phyloP scores from a whole-genome alignment of 2,888 invertebrate genomes.

The Hydrotaea cyrtoneurina region DNA sequence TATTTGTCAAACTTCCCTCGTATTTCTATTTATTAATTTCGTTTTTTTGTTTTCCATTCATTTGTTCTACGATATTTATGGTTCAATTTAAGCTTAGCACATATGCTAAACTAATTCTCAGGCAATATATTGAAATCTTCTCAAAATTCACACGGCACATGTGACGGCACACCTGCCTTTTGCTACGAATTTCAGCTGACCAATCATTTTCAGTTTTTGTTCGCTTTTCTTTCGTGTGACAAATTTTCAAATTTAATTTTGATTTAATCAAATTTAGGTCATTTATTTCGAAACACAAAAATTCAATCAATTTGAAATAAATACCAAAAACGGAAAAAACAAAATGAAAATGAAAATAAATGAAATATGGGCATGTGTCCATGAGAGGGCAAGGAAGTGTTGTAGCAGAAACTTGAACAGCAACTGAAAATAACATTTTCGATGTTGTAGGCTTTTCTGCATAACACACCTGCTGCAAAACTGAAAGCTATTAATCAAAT shows the following conservation, averaged over 20 bases:
- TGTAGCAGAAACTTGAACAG: background rate
- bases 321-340: background rate
- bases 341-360: slow-evolving; percentile 21
- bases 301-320: slow-evolving; percentile 41
- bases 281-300: slow-evolving; percentile 41
- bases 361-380: background rate
- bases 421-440: background rate
- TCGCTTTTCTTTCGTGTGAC: background rate
- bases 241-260: slow-evolving; percentile 33
- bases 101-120: too few species aligned
- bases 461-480: slow-evolving; percentile 44
- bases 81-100: too few species aligned
- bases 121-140: background rate
- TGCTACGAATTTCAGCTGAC: background rate
- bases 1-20: too few species aligned
- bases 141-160: background rate
- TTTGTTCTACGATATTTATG: too few species aligned
- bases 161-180: too few species aligned
- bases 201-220: background rate
- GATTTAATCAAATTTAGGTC: slow-evolving; percentile 42
- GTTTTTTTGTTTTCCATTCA: too few species aligned
- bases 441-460: background rate
- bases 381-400: background rate
- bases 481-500: slow-evolving; percentile 55
- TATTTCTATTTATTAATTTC: too few species aligned